These are phyloP conservation scores for Corapipo altera DNA, from an alignment of 2,113 vertebrate species.

Conservation along the genomic window DNA sequence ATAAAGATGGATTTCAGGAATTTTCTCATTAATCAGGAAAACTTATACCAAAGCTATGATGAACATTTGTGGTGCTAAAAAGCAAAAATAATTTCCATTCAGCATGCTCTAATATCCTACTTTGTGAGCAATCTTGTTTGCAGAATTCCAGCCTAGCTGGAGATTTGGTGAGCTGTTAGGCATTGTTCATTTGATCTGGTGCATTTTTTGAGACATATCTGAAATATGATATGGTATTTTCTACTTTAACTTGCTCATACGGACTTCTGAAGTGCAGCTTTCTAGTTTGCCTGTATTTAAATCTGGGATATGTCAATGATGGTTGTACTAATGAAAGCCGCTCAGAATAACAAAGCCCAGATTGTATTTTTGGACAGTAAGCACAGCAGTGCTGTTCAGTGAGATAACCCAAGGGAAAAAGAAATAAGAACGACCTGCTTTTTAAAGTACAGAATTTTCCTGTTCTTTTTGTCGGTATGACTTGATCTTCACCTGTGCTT, in stretches of 20 bases:
- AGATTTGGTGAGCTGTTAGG: not conserved
- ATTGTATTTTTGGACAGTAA: not conserved
- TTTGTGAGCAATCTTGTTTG: not conserved
- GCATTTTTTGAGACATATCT: not conserved
- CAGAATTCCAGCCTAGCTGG: not conserved
- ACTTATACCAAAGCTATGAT: not conserved
- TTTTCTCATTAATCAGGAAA: not conserved
- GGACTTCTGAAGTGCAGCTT: not conserved
- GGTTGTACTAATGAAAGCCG: not conserved
- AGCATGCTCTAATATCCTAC: not conserved
- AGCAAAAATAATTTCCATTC: not conserved
- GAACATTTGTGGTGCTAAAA: not conserved
- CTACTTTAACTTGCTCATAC: not conserved
- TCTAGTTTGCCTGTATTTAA: not conserved
- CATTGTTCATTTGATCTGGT: not conserved
- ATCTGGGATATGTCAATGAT: not conserved
- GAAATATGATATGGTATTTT: not conserved
- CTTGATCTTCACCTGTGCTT: not conserved
- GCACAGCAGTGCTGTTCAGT: not conserved
- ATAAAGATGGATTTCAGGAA: not conserved
- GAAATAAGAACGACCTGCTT: not conserved
- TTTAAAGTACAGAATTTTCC: not conserved
- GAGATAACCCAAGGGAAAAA: not conserved
- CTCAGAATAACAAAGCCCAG: not conserved
- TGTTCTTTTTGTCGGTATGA: not conserved